Conservation (phyloP, 1,140 invertebrate species). For the Drosophila mauritiana region DNA sequence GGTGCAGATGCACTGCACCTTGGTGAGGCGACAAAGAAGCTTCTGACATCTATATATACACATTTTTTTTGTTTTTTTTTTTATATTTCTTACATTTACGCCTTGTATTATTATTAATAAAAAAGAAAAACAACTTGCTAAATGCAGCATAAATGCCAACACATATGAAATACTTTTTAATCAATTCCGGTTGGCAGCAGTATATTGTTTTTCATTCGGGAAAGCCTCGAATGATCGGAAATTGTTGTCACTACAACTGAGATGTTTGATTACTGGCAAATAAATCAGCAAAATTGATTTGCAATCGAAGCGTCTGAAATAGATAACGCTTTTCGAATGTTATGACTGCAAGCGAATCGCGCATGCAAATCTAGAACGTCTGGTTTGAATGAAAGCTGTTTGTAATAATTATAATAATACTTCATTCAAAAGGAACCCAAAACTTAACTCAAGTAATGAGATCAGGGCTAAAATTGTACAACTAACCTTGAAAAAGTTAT, state of each 20-base stretch:
- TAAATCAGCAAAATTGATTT: constrained; percentile 20
- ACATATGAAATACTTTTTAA: background rate
- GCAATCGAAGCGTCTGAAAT: constrained; percentile 2
- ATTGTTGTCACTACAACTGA: background rate
- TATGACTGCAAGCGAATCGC: background rate
- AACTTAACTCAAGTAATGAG: background rate
- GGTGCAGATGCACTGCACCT: background rate
- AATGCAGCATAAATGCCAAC: constrained; percentile 4
- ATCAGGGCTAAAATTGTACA: background rate
- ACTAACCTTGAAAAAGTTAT: background rate
- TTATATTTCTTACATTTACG: background rate
- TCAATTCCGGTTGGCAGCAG: background rate
- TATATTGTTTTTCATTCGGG: background rate
- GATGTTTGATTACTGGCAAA: constrained; percentile 5
- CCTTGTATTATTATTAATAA: constrained; percentile 18
- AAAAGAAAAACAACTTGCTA: constrained; percentile 1
- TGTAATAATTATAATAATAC: too few relatives aligned
- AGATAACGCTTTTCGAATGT: constrained; percentile 7
- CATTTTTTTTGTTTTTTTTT: background rate
- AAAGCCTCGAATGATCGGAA: constrained; percentile 7
- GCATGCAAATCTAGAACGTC: too few relatives aligned
- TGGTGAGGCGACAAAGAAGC: background rate
- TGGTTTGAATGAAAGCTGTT: too few relatives aligned
- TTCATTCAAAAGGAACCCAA: too few relatives aligned
- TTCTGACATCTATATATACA: background rate